Conservation (phyloP, 2,888 invertebrate species). For the Lampropteryx suffumata region DNA sequence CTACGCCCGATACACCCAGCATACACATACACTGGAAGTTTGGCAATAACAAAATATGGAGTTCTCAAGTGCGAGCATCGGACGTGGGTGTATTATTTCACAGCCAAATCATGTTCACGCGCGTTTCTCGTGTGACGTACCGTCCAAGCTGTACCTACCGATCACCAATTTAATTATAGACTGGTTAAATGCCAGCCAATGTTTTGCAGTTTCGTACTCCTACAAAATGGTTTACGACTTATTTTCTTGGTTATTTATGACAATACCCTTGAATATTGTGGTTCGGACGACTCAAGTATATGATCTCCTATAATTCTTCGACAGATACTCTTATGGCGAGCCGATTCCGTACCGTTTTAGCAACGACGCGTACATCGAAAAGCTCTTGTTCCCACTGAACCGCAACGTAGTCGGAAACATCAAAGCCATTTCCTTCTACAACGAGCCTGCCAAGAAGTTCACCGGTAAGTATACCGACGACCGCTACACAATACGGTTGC, state of each 20-base stretch:
- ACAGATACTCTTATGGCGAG: conserved; percentile 80
- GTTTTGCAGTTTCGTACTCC: conserved; percentile 56
- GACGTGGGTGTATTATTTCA: conserved; percentile 60
- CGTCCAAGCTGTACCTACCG: conserved; percentile 43
- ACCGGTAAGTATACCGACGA: conserved; percentile 79
- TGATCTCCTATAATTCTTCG: conserved; percentile 27
- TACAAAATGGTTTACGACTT: conserved; percentile 63
- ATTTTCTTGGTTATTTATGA: conserved; percentile 47
- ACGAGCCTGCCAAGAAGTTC: conserved; percentile 86
- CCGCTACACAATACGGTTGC: conserved; percentile 32
- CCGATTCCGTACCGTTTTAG: conserved; percentile 84
- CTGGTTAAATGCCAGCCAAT: conserved; percentile 72
- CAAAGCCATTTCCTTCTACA: conserved; percentile 85
- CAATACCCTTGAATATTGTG: conserved; percentile 17
- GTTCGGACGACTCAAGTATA: conserved; percentile 14
- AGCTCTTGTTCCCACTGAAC: conserved; percentile 84
- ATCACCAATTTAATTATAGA: conserved; percentile 68
- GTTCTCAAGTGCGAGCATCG: conserved; percentile 39
- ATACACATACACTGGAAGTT: conserved; percentile 32
- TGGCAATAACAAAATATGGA: conserved; percentile 37
- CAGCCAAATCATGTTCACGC: conserved; percentile 55
- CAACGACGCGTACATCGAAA: conserved; percentile 88
- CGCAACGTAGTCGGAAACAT: conserved; percentile 85
- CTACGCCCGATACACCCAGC: too few relatives aligned
- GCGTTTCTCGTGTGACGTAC: conserved; percentile 53